phyloP scores from a whole-genome alignment of 2,888 invertebrate species.

The Zhuqinia jingwanae region DNA sequence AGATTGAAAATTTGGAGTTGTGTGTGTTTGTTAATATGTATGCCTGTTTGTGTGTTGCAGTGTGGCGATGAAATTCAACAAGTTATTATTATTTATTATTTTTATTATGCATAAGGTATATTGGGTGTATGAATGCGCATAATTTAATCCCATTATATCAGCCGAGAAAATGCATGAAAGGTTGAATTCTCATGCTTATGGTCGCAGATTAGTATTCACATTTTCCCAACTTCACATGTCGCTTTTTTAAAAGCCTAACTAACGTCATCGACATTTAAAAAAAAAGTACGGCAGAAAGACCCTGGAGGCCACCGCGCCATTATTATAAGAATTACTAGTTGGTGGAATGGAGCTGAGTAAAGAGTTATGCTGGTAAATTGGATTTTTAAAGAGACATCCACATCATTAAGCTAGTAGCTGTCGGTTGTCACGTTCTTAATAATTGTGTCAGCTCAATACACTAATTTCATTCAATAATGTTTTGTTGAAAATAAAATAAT shows the following conservation, averaged over 20 bases:
- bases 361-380: neutral
- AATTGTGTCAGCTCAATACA: conserved; percentile 51
- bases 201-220: conserved; percentile 5
- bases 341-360: neutral
- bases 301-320: conserved; percentile 21
- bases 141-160: conserved; percentile 51
- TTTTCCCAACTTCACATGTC: no score
- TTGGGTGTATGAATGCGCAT: conserved; percentile 32
- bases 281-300: neutral
- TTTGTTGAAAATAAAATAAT: neutral
- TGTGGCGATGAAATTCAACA: neutral
- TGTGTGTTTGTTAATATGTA: no score
- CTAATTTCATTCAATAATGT: conserved; percentile 62
- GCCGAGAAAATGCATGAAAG: conserved; percentile 29
- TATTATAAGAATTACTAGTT: neutral
- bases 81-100: neutral
- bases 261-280: neutral
- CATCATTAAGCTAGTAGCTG: conserved; percentile 52
- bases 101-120: neutral
- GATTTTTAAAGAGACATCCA: conserved; percentile 47
- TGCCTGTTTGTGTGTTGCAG: neutral
- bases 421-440: conserved; percentile 62
- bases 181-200: conserved; percentile 18
- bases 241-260: neutral
- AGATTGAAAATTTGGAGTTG: neutral